phyloP scores from a whole-genome alignment of 2,888 invertebrate genomes.

The Invenusta paracnida region DNA sequence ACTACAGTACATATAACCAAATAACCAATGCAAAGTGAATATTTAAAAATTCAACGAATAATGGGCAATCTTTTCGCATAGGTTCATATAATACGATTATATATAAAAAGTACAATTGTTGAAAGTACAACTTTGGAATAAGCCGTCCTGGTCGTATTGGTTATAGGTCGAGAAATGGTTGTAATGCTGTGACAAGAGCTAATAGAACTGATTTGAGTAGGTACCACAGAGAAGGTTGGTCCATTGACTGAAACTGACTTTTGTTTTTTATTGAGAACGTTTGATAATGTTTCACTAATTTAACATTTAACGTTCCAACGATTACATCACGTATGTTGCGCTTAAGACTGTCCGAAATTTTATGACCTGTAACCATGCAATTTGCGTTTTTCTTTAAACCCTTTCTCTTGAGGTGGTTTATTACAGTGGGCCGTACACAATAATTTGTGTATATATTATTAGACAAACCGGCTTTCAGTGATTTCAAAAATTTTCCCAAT shows the following conservation, averaged over 20 bases:
- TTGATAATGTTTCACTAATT: slow-evolving; percentile 26
- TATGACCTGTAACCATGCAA: background rate
- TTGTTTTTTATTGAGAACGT: slow-evolving; percentile 13
- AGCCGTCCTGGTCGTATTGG: background rate
- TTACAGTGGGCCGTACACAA: background rate
- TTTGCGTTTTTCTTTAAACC: slow-evolving; percentile 16
- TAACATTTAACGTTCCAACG: slow-evolving; percentile 11
- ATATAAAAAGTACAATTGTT: slow-evolving; percentile 10
- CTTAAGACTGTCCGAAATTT: too few relatives aligned
- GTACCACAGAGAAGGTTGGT: background rate
- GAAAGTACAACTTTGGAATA: slow-evolving; percentile 23
- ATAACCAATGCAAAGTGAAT: slow-evolving; percentile 16
- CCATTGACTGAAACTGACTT: background rate
- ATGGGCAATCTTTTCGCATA: background rate
- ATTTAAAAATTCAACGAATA: slow-evolving; percentile 2
- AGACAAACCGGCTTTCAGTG: background rate
- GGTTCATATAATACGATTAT: slow-evolving; percentile 12
- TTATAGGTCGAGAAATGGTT: background rate
- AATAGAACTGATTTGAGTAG: background rate
- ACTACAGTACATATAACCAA: background rate
- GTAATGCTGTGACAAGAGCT: slow-evolving; percentile 16
- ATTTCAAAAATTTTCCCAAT: slow-evolving; percentile 15
- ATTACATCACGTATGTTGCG: background rate
- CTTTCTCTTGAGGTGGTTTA: slow-evolving; percentile 25
- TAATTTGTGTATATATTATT: background rate